Evolutionary conservation across 2,888 invertebrate genomes (phyloP), one percentile per base, ranked within the genome.

Genomic region (Agrotis ipsilon): DNA sequence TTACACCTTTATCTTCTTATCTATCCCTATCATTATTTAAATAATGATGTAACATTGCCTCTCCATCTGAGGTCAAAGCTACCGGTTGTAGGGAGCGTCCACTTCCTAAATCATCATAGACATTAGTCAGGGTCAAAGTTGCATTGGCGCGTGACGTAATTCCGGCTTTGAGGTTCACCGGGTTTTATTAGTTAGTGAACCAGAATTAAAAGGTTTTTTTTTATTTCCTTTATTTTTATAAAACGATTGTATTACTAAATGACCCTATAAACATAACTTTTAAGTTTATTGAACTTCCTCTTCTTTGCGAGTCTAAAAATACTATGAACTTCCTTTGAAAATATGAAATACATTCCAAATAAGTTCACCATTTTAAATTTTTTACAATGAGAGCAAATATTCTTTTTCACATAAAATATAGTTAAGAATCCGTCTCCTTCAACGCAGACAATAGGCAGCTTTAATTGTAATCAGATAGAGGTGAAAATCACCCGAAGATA

Each of bases 111-210:
- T 68, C 46, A 62, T 73, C 48, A 54, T 6, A 62, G 32, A 39
- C n/a, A 63, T 75, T 80, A 52, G 75, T 75, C 68, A 81, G 54
- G 76, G 81, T 80, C 68, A 67, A 24, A 67, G 3, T 18, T 81
- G 62, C 68, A 75, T 11, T 39, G 21, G 21, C 11, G 76, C 59
- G 68, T 55, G 46, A n/a, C 81, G 14, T 16, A 24, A 51, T 68
- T 64, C 49, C 69, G 77, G 58, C 48, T 58, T 62, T 54, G 21
- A 75, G 81, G 81, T 76, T 80, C 76, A 76, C n/a, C 39, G 18
- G 48, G 21, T 39, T 67, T 14, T n/a, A 48, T 45, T 61, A 21
- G 27, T 80, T 72, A 72, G 24, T 62, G 58, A 62, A 75, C 55
- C 48, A 73, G 57, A 73, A 62, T 16, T 32, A 32, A 72, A 51